A percentile compares a stretch with the other conserved stretches of the same genome.
These are phyloP conservation scores for Eumeta japonica DNA, from an alignment of 1,140 invertebrate species.

Conservation along the genomic window DNA sequence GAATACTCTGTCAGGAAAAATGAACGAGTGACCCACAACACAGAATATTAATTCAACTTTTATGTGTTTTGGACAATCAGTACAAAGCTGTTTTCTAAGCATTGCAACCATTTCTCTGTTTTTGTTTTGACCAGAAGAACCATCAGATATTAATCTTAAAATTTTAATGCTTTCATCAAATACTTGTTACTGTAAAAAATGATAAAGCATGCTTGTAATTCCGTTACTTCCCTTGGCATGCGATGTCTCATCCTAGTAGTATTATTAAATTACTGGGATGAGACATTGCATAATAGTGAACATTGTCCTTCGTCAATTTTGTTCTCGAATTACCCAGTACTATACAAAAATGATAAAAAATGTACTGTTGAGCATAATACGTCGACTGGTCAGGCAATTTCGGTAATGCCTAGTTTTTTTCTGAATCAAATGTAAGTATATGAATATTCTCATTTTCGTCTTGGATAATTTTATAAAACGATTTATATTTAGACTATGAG, in stretches of 20 bases:
- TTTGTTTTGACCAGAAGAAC: constrained; percentile 13
- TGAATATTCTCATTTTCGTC: constrained; percentile 8
- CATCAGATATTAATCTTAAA: constrained; percentile 8
- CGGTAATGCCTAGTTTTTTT: too few relatives aligned
- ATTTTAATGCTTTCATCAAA: constrained; percentile 4
- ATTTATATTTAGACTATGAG: constrained; percentile 1
- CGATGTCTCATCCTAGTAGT: constrained; percentile 27
- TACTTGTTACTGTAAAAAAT: constrained; percentile 22
- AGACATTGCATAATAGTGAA: too few relatives aligned
- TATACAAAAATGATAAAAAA: constrained; percentile 29
- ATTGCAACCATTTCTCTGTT: constrained; percentile 12
- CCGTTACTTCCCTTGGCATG: too few relatives aligned
- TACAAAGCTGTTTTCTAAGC: constrained; percentile 18
- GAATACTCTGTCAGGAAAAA: constrained; percentile 28
- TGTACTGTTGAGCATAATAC: constrained; percentile 26
- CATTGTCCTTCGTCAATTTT: constrained; percentile 12
- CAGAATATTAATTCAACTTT: constrained; percentile 24
- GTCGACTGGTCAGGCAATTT: too few relatives aligned
- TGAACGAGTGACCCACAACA: constrained; percentile 22
- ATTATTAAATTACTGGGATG: too few relatives aligned
- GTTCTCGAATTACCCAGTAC: constrained; percentile 13
- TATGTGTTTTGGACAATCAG: constrained; percentile 15
- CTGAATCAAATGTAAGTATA: constrained; percentile 26
- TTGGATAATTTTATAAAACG: constrained; percentile 16
- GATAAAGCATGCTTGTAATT: too few relatives aligned